A percentile compares a stretch with the other conserved stretches of the same genome.
Conservation (phyloP, 35 echinoderm and acorn worm genomes). For the Ptychodera flava region DNA sequence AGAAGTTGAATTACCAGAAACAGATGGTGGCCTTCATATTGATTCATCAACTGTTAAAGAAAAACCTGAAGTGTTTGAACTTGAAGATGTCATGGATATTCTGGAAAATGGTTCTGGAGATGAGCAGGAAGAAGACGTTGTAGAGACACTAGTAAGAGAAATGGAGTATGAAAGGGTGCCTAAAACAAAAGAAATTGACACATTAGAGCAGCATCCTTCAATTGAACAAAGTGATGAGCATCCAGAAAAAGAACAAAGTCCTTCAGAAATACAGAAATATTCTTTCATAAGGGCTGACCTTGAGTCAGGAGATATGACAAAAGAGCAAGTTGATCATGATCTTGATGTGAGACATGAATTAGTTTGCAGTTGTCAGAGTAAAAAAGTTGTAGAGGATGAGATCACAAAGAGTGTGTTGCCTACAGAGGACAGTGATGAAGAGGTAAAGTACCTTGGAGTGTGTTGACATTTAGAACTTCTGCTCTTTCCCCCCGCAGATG, state of each 20-base stretch:
- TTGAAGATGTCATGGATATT: neutral
- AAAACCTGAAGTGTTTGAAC: neutral
- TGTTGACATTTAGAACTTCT: neutral
- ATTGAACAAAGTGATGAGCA: constrained; percentile 19
- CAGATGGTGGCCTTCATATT: neutral
- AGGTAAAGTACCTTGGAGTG: neutral
- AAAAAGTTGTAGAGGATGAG: neutral
- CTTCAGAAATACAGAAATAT: neutral
- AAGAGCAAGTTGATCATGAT: neutral
- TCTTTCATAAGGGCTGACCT: neutral
- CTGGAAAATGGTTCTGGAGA: neutral
- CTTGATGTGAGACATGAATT: neutral
- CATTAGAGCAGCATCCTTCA: neutral
- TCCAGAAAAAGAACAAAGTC: constrained; percentile 6
- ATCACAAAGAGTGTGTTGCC: neutral
- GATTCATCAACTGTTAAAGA: too few species aligned
- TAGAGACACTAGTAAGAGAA: neutral
- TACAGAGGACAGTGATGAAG: neutral
- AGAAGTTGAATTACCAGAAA: neutral
- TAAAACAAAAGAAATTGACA: constrained; percentile 5
- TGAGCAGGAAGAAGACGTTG: neutral
- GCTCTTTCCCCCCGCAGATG: neutral
- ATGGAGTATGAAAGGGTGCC: neutral
- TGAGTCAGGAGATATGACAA: neutral
- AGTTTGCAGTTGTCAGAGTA: neutral